These are phyloP conservation scores for Dysmachus trigonus DNA, from an alignment of 2,888 invertebrate species.

Conservation along the genomic window DNA sequence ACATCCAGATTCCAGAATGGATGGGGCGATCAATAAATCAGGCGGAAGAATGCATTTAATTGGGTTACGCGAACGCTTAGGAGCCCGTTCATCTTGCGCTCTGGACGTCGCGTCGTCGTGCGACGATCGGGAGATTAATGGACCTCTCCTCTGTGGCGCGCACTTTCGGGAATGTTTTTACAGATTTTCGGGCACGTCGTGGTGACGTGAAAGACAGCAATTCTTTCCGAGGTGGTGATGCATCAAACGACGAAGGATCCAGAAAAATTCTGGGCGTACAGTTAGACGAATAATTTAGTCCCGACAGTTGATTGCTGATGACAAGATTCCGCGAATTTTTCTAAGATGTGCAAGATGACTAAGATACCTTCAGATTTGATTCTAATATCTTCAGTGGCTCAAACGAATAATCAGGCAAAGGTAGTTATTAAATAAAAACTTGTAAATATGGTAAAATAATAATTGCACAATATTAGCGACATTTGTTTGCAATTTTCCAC, in stretches of 20 bases:
- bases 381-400: too few species aligned
- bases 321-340: not conserved
- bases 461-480: too few species aligned
- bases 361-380: too few species aligned
- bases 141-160: not conserved
- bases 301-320: not conserved
- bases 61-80: conserved; percentile 20
- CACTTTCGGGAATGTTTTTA: not conserved
- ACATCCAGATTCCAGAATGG: not conserved
- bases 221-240: not conserved
- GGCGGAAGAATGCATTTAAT: conserved; percentile 39
- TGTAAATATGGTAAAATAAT: too few species aligned
- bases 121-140: conserved; percentile 15
- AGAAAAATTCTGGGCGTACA: not conserved
- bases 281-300: conserved; percentile 15
- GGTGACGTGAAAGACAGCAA: conserved; percentile 2
- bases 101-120: not conserved
- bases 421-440: too few species aligned
- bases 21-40: conserved; percentile 29
- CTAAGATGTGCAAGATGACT: not conserved
- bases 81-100: not conserved
- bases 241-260: not conserved
- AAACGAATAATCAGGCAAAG: too few species aligned
- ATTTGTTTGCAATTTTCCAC: too few species aligned
- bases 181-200: not conserved